Conservation (phyloP, 2,888 invertebrate genomes). For the Cactoblastis cactorum region DNA sequence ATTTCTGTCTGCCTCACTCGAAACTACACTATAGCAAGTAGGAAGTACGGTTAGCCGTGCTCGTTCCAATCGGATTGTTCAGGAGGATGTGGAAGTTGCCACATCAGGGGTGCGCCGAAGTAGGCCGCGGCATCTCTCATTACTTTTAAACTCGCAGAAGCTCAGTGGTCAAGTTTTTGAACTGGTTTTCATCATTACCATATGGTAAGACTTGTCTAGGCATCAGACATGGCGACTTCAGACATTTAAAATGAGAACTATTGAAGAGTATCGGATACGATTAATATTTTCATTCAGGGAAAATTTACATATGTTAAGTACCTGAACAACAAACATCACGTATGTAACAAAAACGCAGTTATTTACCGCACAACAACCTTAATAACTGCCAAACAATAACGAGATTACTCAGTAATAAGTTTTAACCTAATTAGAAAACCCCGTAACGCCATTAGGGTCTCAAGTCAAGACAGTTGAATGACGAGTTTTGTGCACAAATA, state of each 20-base stretch:
- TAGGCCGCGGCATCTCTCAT: conserved; percentile 23
- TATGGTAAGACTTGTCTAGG: too few species aligned
- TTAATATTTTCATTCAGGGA: not conserved
- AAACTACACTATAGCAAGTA: not conserved
- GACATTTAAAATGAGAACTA: too few species aligned
- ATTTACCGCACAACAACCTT: not conserved
- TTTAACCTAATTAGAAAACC: conserved; percentile 1
- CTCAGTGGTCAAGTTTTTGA: too few species aligned
- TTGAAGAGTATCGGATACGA: too few species aligned
- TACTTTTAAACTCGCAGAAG: conserved; percentile 6
- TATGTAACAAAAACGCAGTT: not conserved
- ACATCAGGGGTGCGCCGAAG: conserved; percentile 35
- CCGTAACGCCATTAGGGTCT: not conserved
- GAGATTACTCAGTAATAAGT: not conserved
- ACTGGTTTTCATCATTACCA: too few species aligned
- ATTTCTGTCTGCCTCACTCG: too few species aligned
- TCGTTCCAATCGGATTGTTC: conserved; percentile 9
- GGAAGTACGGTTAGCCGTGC: conserved; percentile 3
- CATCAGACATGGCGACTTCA: too few species aligned
- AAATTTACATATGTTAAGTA: not conserved
- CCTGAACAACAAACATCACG: not conserved
- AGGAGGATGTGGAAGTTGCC: conserved; percentile 35
- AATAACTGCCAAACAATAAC: not conserved
- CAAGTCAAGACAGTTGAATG: too few species aligned
- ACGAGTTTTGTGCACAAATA: too few species aligned